A percentile compares a stretch with the other conserved stretches of the same genome.
phyloP scores from a whole-genome alignment of 2,888 invertebrate genomes.

The Schizaphis graminum region DNA sequence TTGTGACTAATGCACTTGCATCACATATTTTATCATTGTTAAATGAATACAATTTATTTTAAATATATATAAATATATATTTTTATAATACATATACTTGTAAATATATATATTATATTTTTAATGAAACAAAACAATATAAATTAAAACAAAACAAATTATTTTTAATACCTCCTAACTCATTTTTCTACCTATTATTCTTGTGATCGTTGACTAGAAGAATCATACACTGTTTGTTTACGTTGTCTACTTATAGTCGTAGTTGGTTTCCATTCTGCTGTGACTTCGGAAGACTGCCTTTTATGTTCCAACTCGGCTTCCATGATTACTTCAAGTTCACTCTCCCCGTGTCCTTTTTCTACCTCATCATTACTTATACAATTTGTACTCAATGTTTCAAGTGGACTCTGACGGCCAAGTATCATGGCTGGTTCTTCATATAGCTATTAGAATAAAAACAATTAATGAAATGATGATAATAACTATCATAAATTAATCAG shows the following conservation, averaged over 20 bases:
- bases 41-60: slow-evolving; percentile 32
- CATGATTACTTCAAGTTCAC: slow-evolving; percentile 65
- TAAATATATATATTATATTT: slow-evolving; percentile 40
- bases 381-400: slow-evolving; percentile 37
- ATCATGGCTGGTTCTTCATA: slow-evolving; percentile 71
- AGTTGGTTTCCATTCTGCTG: slow-evolving; percentile 30
- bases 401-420: slow-evolving; percentile 51
- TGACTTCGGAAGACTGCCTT: slow-evolving; percentile 50
- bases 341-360: slow-evolving; percentile 47
- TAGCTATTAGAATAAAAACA: slow-evolving; percentile 69
- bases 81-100: slow-evolving; percentile 38
- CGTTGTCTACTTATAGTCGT: slow-evolving; percentile 35
- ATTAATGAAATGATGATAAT: not conserved
- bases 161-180: slow-evolving; percentile 46
- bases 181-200: slow-evolving; percentile 22
- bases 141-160: slow-evolving; percentile 58
- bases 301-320: slow-evolving; percentile 58
- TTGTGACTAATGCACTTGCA: not conserved
- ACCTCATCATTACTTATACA: slow-evolving; percentile 44
- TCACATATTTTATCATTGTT: not conserved
- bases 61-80: slow-evolving; percentile 38
- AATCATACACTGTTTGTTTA: slow-evolving; percentile 59
- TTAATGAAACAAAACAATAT: slow-evolving; percentile 56
- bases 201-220: slow-evolving; percentile 56
- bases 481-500: not conserved